These are phyloP conservation scores for Phyllostomus discolor DNA, from an alignment of 2,113 vertebrate genomes.

Conservation along the genomic window DNA sequence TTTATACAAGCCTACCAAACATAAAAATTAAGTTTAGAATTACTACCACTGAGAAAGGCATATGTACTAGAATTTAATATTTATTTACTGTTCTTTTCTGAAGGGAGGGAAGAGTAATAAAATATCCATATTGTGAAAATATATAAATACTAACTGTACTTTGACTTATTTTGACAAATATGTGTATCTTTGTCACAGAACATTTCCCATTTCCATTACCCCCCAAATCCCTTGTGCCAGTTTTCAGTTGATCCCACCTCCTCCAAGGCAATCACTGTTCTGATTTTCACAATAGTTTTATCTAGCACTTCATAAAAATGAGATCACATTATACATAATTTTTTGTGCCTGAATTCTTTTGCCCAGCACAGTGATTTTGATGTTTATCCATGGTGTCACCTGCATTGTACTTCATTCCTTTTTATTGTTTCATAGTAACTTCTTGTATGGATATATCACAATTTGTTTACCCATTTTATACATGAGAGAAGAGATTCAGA, in stretches of 20 bases:
- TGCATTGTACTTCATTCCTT: background rate
- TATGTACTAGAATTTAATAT: background rate
- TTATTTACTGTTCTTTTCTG: background rate
- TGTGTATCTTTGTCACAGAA: background rate
- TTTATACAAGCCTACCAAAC: background rate
- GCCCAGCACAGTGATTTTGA: background rate
- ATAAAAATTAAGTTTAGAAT: background rate
- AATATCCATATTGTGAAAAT: background rate
- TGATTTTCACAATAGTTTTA: background rate
- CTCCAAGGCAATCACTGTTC: background rate
- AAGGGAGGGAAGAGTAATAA: background rate
- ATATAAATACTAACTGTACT: background rate
- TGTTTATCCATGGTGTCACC: background rate
- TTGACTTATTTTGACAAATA: constrained; percentile 13
- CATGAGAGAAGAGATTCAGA: background rate
- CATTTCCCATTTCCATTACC: background rate
- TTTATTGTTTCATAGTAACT: background rate
- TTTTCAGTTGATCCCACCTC: background rate
- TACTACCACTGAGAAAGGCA: constrained; percentile 1
- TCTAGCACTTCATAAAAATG: background rate
- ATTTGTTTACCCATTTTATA: background rate
- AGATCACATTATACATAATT: background rate
- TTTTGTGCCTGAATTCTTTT: background rate
- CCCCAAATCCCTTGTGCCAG: background rate
- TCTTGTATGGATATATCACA: background rate